A percentile compares a stretch with the other conserved stretches of the same genome.
These are phyloP conservation scores for Dromiciops gliroides DNA, from an alignment of 2,113 vertebrate species.

Conservation along the genomic window DNA sequence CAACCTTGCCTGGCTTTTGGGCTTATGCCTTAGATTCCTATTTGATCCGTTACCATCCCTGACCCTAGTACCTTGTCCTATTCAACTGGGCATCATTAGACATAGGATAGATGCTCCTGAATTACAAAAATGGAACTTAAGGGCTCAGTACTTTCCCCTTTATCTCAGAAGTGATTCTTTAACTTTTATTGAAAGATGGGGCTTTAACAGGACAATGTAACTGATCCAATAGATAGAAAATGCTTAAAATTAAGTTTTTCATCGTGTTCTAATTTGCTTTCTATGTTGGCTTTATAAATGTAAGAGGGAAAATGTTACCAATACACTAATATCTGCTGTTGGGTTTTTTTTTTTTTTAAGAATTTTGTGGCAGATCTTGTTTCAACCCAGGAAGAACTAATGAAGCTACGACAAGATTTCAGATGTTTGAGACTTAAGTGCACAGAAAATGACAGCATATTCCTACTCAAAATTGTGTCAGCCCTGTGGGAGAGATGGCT, in stretches of 20 bases:
- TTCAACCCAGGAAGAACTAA: slow-evolving; percentile 77
- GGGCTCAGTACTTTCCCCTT: background rate
- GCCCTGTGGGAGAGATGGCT: slow-evolving; percentile 85
- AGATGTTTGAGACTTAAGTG: slow-evolving; percentile 64
- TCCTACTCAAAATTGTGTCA: slow-evolving; percentile 32
- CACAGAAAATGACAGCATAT: slow-evolving; percentile 18
- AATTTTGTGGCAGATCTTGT: slow-evolving; percentile 81
- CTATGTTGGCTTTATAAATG: background rate
- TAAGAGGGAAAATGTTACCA: background rate
- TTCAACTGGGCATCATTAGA: background rate
- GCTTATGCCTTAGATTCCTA: background rate
- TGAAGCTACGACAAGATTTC: slow-evolving; percentile 78
- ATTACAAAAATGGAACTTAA: background rate
- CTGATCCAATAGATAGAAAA: background rate
- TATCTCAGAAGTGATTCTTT: background rate
- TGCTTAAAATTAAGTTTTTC: slow-evolving; percentile 4
- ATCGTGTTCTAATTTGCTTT: background rate
- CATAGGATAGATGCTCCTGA: background rate
- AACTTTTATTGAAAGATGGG: background rate
- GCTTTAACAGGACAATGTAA: background rate
- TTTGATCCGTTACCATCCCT: background rate
- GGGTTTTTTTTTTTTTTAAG: slow-evolving; percentile 76
- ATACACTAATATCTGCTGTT: background rate
- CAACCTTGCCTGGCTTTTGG: background rate
- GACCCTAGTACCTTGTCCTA: background rate